Evolutionary conservation across 2,888 invertebrate species (phyloP).

Genomic region (Diachrysia chrysitis): DNA sequence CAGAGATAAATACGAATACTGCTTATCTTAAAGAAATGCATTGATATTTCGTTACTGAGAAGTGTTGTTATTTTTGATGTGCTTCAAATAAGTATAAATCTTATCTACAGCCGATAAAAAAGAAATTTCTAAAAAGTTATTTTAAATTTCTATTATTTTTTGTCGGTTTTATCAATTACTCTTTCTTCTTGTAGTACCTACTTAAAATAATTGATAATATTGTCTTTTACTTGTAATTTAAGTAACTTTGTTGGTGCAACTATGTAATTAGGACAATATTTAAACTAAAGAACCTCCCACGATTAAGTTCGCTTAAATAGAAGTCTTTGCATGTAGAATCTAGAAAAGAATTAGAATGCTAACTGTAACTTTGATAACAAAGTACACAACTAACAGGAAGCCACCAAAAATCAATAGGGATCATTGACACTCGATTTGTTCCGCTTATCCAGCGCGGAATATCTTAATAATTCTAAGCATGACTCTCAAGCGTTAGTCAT

Average conservation of each 20-base stretch:
- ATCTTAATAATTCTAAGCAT: constrained; percentile 52
- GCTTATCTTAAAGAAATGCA: constrained; percentile 5
- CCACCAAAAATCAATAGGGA: constrained; percentile 32
- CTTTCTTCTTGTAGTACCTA: no score
- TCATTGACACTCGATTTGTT: constrained; percentile 45
- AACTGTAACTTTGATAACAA: constrained; percentile 13
- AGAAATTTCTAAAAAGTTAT: no score
- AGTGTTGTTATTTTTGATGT: not conserved
- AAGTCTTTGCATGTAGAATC: no score
- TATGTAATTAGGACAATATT: no score
- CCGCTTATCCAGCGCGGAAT: constrained; percentile 28
- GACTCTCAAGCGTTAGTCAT: constrained; percentile 49
- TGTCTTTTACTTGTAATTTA: no score
- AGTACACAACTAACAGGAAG: constrained; percentile 36
- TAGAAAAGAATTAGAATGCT: not conserved
- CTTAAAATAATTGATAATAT: no score
- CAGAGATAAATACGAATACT: not conserved
- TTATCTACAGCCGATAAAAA: not conserved
- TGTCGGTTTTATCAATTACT: no score
- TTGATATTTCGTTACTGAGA: not conserved
- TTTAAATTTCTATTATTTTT: not conserved
- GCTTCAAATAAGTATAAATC: not conserved
- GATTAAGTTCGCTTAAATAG: no score
- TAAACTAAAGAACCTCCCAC: no score
- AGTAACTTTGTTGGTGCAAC: no score